phyloP scores from a whole-genome alignment of 2,113 vertebrate genomes.

The Mormoops blainvillei region DNA sequence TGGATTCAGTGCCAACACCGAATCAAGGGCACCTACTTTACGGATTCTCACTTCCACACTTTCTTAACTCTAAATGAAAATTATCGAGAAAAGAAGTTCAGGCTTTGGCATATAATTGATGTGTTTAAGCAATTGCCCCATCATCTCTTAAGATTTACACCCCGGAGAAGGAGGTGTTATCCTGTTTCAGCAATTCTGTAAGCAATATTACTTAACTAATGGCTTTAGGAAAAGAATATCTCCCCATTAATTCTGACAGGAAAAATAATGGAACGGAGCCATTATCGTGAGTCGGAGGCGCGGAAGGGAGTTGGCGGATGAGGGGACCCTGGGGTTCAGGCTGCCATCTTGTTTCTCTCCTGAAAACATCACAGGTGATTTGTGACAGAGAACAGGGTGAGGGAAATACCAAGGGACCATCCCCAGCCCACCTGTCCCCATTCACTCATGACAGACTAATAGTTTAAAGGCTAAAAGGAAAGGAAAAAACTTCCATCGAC shows the following conservation, averaged over 20 bases:
- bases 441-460: not conserved
- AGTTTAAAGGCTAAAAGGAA: not conserved
- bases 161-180: slow-evolving; percentile 37
- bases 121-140: slow-evolving; percentile 51
- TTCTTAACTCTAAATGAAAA: slow-evolving; percentile 64
- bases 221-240: slow-evolving; percentile 60
- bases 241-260: slow-evolving; percentile 64
- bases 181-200: slow-evolving; percentile 47
- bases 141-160: slow-evolving; percentile 57
- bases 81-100: slow-evolving; percentile 22
- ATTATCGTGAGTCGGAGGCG: slow-evolving; percentile 17
- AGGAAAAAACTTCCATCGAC: not conserved
- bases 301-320: not conserved
- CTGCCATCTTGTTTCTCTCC: slow-evolving; percentile 32
- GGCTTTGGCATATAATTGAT: slow-evolving; percentile 49
- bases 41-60: slow-evolving; percentile 60
- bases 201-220: slow-evolving; percentile 65
- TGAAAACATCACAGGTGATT: not conserved
- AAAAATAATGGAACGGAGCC: slow-evolving; percentile 37
- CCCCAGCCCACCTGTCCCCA: not conserved
- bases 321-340: not conserved
- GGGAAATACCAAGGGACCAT: too few relatives aligned
- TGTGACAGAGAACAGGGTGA: not conserved
- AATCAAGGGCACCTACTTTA: slow-evolving; percentile 49
- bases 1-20: slow-evolving; percentile 50